A percentile compares a stretch with the other conserved stretches of the same genome.
Conservation (phyloP, 2,113 vertebrate species). For the Perca fluviatilis region DNA sequence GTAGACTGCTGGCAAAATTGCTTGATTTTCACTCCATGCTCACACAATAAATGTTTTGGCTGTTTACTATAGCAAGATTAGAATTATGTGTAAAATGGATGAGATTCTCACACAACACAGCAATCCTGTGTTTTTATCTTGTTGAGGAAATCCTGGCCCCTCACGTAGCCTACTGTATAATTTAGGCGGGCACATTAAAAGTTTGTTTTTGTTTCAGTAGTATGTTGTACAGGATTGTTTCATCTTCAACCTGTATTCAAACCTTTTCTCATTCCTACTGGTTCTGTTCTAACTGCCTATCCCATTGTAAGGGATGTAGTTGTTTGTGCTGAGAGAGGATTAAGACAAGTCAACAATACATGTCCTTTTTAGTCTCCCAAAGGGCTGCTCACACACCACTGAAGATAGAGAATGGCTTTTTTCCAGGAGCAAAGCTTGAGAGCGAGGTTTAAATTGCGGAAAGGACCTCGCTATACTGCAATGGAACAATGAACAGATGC, state of each 20-base stretch:
- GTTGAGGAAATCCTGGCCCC: conserved; percentile 7
- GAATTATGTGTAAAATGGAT: conserved; percentile 32
- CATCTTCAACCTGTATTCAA: conserved; percentile 37
- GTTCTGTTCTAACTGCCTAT: conserved; percentile 59
- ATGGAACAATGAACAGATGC: conserved; percentile 67
- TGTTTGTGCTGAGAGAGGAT: conserved; percentile 76
- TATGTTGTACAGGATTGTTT: conserved; percentile 19
- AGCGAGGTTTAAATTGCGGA: conserved; percentile 72
- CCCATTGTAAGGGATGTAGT: conserved; percentile 62
- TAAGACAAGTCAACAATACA: conserved; percentile 80
- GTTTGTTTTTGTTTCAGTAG: conserved; percentile 28
- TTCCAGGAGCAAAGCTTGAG: conserved; percentile 50
- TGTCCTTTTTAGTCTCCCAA: conserved; percentile 70
- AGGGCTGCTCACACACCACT: conserved; percentile 64
- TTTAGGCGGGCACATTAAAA: conserved; percentile 22
- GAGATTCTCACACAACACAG: not conserved
- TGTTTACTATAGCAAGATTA: not conserved
- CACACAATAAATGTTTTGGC: conserved; percentile 25
- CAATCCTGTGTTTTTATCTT: conserved; percentile 11
- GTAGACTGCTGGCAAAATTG: conserved; percentile 25
- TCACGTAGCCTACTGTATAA: conserved; percentile 9
- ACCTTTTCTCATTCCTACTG: conserved; percentile 49
- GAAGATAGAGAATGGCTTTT: conserved; percentile 66
- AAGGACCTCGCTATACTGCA: conserved; percentile 53
- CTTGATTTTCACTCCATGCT: conserved; percentile 9